These are phyloP conservation scores for Melitaea athalia DNA, from an alignment of 2,888 invertebrate genomes.

Conservation along the genomic window DNA sequence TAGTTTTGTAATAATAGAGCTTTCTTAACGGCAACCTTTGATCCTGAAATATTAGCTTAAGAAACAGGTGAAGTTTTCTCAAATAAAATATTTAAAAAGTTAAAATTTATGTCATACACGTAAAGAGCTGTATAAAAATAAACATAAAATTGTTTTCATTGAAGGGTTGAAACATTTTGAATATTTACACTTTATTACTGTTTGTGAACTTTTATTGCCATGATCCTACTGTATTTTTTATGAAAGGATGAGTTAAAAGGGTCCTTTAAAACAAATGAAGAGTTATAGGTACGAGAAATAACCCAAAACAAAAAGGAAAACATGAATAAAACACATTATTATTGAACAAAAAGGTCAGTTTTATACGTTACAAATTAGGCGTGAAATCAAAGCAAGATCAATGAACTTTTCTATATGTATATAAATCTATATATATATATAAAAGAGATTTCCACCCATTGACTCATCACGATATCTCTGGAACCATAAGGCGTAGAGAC, in stretches of 20 bases:
- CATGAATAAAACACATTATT: slow-evolving; percentile 12
- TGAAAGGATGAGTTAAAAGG: slow-evolving; percentile 16
- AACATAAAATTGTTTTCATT: background rate
- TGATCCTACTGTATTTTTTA: slow-evolving; percentile 20
- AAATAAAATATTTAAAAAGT: background rate
- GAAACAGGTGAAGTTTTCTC: too few relatives aligned
- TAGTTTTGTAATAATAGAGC: too few relatives aligned
- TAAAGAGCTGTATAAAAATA: background rate
- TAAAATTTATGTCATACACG: background rate
- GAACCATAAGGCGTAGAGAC: too few relatives aligned
- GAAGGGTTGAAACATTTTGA: background rate
- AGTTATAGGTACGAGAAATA: slow-evolving; percentile 8
- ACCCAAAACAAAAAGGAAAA: slow-evolving; percentile 20
- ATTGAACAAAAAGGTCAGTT: background rate
- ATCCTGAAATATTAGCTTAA: too few relatives aligned
- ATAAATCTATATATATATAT: too few relatives aligned
- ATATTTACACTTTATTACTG: slow-evolving; percentile 18
- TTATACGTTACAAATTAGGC: background rate
- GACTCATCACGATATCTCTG: too few relatives aligned
- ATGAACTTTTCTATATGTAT: background rate
- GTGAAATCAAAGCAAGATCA: background rate
- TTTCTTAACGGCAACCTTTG: too few relatives aligned
- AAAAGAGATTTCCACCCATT: too few relatives aligned
- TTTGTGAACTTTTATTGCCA: slow-evolving; percentile 25
- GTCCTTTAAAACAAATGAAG: slow-evolving; percentile 24